Evolutionary conservation across 2,888 invertebrate species (phyloP), one percentile per base, ranked within the genome.

Genomic region (Orthonychiurus folsomi): DNA sequence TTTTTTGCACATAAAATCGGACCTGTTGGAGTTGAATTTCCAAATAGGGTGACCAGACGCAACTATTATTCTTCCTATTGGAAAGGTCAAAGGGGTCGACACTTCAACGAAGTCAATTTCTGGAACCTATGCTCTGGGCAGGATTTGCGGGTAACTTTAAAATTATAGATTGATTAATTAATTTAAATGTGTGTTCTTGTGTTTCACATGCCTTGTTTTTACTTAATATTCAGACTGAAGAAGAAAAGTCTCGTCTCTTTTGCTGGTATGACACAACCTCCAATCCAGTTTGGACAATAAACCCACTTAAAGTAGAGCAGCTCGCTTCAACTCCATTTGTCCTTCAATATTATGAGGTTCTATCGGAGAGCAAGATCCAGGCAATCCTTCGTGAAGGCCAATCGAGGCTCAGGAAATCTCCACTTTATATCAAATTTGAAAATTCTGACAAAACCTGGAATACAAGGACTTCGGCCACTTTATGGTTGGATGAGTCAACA

Each of bases 71-170:
- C 60, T 37, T 37, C 59, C 3, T 50, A 48, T 56, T 63, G 23
- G 27, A 63, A 63, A 37, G 63, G 63, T 18, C 56, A 56, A 3
- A 59, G 56, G 27, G 55, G 50, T 1, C 1, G n/a, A 1, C 59
- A 63, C 47, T 24, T 63, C 2, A 63, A 63, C 47, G 60, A 63
- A 56, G 56, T 63, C 21, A 63, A 63, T 48, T 63, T 63, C 28
- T 63, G 63, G 63, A 60, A 60, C 23, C 23, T 63, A 2, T 63
- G 63, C 27, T n/a, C n/a, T 52, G 63, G 63, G 1, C 60, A 63
- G 27, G 59, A 63, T 56, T 63, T 59, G 23, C 59, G 59, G 54
- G 63, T 63, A 47, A 50, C 18, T 59, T 58, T 23, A 18, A 3
- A 23, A 57, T 25, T 27, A 18, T 18, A 15, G 15, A 48, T 15